A percentile compares a stretch with the other conserved stretches of the same genome.
These are phyloP conservation scores for Zosterops borbonicus DNA, from an alignment of 2,113 vertebrate genomes.

Conservation along the genomic window DNA sequence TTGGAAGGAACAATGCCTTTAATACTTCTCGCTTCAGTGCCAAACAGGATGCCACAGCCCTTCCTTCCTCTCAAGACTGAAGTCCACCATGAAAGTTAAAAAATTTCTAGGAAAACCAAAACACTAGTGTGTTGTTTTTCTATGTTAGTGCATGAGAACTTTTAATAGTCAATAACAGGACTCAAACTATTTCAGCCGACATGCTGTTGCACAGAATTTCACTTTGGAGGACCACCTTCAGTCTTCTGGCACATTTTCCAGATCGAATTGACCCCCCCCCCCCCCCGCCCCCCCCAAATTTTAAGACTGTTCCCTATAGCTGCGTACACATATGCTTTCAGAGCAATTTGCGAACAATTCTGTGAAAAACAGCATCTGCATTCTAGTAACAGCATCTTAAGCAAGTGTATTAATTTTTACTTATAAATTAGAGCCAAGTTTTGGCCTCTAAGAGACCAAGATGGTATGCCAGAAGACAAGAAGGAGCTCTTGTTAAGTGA, in stretches of 20 bases:
- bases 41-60: background rate
- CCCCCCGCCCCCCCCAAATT: fast-evolving
- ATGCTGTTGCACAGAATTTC: background rate
- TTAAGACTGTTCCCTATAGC: background rate
- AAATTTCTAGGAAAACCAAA: background rate
- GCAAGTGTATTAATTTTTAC: background rate
- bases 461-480: background rate
- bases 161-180: background rate
- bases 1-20: background rate
- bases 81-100: background rate
- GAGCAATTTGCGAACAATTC: background rate
- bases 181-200: background rate
- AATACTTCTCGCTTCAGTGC: background rate
- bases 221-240: background rate
- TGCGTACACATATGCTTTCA: fast-evolving
- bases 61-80: background rate
- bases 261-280: background rate
- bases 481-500: background rate
- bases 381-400: background rate
- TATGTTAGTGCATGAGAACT: background rate
- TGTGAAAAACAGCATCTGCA: background rate
- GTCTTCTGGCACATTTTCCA: background rate
- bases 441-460: background rate
- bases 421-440: background rate
- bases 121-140: background rate